Conservation (phyloP, 2,888 invertebrate species). For the Alloscopus bannaensis region DNA sequence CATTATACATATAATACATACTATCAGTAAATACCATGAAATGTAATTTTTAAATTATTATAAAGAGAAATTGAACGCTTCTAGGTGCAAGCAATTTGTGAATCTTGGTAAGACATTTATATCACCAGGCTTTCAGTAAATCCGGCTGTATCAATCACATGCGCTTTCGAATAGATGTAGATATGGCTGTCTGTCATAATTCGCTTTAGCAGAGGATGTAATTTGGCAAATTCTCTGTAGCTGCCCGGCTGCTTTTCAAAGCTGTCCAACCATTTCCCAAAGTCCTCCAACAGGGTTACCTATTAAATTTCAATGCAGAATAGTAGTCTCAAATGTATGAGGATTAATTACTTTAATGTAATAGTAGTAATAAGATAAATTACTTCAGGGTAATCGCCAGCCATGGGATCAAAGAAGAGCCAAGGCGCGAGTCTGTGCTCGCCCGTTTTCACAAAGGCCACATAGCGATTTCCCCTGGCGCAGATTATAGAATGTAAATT, state of each 20-base stretch:
- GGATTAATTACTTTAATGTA: neutral
- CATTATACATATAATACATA: neutral
- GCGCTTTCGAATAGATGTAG: conserved; percentile 57
- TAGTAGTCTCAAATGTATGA: neutral
- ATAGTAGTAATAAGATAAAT: neutral
- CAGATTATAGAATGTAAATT: conserved; percentile 67
- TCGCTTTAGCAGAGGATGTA: conserved; percentile 52
- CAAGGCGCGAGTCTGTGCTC: conserved; percentile 59
- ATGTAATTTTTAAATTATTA: neutral
- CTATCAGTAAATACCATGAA: too few relatives aligned
- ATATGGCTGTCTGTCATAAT: conserved; percentile 67
- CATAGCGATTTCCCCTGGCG: conserved; percentile 55
- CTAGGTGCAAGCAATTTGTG: neutral
- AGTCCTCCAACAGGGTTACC: conserved; percentile 55
- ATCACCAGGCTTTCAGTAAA: conserved; percentile 57
- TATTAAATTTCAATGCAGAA: conserved; percentile 1
- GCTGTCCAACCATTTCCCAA: conserved; percentile 56
- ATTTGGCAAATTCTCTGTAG: conserved; percentile 57
- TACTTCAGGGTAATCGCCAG: conserved; percentile 62
- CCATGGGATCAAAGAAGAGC: conserved; percentile 62
- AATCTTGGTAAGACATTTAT: too few relatives aligned
- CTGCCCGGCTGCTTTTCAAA: conserved; percentile 56
- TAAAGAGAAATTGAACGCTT: neutral
- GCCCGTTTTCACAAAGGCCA: conserved; percentile 57
- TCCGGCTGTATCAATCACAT: neutral